These are phyloP conservation scores for Phoxinus phoxinus DNA, from an alignment of 2,113 vertebrate species.

Conservation along the genomic window DNA sequence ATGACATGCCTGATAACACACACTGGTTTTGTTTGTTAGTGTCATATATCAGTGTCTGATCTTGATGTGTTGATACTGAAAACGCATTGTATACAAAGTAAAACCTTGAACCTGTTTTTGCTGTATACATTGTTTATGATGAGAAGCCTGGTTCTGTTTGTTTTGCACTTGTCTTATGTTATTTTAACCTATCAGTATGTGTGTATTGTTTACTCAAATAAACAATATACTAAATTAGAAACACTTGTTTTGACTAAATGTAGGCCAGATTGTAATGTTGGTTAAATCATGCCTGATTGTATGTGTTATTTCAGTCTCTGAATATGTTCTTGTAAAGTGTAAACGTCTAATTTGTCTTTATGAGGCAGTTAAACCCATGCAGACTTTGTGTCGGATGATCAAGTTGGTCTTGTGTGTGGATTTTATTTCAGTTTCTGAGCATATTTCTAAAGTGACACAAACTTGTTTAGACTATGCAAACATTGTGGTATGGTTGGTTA, in stretches of 20 bases:
- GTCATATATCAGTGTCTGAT: no score
- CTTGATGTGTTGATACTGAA: not conserved
- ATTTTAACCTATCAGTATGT: not conserved
- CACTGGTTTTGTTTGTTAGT: not conserved
- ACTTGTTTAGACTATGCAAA: not conserved
- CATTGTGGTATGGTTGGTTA: not conserved
- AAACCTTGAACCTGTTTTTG: not conserved
- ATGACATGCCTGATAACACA: not conserved
- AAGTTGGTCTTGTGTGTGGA: not conserved
- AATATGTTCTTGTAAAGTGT: not conserved
- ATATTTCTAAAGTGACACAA: not conserved
- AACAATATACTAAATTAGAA: not conserved
- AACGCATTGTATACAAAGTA: not conserved
- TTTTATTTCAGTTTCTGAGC: not conserved
- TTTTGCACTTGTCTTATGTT: not conserved
- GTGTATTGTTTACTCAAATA: not conserved
- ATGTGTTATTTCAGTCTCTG: not conserved
- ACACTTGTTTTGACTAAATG: not conserved
- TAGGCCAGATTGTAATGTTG: not conserved
- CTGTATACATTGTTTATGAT: not conserved
- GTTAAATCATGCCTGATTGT: not conserved
- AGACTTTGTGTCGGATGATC: not conserved
- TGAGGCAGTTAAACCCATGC: not conserved
- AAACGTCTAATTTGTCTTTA: not conserved
- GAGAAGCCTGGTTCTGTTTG: not conserved